Evolutionary conservation across 2,797 vertebrate species (phyloP), one percentile per base, ranked within the genome.

Genomic region (Molossus molossus): DNA sequence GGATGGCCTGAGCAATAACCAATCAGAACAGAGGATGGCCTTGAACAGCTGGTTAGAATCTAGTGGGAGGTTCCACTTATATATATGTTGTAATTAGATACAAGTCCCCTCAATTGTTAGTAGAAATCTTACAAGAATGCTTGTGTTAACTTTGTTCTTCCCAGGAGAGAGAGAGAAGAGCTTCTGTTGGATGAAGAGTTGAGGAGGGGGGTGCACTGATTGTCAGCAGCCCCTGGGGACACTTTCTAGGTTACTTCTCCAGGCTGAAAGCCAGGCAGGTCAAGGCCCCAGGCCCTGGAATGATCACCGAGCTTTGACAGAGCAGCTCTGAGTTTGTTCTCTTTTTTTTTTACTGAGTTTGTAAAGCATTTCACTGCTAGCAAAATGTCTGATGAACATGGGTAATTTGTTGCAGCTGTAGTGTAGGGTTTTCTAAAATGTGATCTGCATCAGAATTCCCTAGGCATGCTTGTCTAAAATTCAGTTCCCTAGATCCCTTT

Each of bases 331-430:
- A 50, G 29, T 60, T 33, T 60, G 64, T 57, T 83, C 91, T 81
- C 37, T 37, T 11, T 62, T 37, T 11, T 62, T n/a, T 58, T 25
- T n/a, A 7, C 5, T 45, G 14, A 37, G 7, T 60, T 50, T 55
- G 50, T 65, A 77, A 89, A 70, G 45, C 86, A 2, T 29, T 80
- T 88, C 7, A 45, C 45, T 40, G 14, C 79, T 69, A 55, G 23
- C 13, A 9, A 91, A 87, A 90, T 9, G 12, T 91, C 87, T 65
- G 79, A 92, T 65, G 70, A 93, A 92, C n/a, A 69, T 0, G 75
- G 65, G n/a, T 79, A 69, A 94, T 96, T 55, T 85, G 23, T 80
- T 89, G 58, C 60, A 75, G 55, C 57, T 93, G 29, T 27, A 75
- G 27, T 7, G 21, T 2, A 81, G 70, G 5, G 27, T 53, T 55